phyloP scores from a whole-genome alignment of 2,113 vertebrate species.

The Trematocara stigmaticum region DNA sequence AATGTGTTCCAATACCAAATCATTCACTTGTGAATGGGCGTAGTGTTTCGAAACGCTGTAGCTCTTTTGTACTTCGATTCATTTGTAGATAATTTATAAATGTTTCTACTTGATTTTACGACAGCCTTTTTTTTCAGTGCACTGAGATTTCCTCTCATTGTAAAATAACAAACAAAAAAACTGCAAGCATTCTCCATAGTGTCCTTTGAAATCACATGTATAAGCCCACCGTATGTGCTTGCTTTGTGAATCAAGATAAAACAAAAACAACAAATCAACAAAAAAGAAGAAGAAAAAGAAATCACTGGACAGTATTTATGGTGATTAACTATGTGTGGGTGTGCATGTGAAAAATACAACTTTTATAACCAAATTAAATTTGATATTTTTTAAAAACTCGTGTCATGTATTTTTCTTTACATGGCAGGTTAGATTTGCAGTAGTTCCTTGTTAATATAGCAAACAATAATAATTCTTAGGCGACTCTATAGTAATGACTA shows the following conservation, averaged over 20 bases:
- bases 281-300: constrained; percentile 51
- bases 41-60: constrained; percentile 63
- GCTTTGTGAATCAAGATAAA: constrained; percentile 74
- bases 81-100: constrained; percentile 94
- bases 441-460: background rate
- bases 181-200: constrained; percentile 83
- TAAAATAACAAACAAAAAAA: background rate
- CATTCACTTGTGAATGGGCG: constrained; percentile 47
- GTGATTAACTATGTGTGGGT: constrained; percentile 83
- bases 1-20: constrained; percentile 34
- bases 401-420: background rate
- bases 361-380: constrained; percentile 93
- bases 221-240: constrained; percentile 79
- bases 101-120: constrained; percentile 94
- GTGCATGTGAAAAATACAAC: constrained; percentile 82
- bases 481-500: background rate
- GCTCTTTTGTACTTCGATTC: constrained; percentile 86
- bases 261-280: constrained; percentile 15
- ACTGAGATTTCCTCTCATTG: constrained; percentile 62
- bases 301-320: constrained; percentile 78
- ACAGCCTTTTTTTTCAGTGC: constrained; percentile 88
- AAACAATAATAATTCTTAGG: background rate
- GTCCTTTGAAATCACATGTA: constrained; percentile 83
- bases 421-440: background rate
- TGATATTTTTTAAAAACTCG: constrained; percentile 84